Percentiles rank a stretch among this genome's conserved stretches.
phyloP scores from a whole-genome alignment of 2,888 invertebrate species.

The Oxytorus armatus region DNA sequence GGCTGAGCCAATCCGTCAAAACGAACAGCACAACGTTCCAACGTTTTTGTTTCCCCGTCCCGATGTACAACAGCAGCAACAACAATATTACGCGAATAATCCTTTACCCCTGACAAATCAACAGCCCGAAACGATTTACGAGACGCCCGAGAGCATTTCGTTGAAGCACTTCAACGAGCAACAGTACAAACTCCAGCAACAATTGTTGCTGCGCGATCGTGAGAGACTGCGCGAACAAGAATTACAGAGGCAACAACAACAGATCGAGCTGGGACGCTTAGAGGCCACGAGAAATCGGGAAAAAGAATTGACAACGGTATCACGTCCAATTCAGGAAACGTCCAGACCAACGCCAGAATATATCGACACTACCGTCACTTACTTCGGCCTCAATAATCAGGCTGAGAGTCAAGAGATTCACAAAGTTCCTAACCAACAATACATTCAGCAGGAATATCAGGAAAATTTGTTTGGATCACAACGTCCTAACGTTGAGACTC shows the following conservation, averaged over 20 bases:
- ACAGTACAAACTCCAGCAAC: constrained; percentile 80
- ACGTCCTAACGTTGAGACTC: constrained; percentile 67
- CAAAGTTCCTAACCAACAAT: constrained; percentile 30
- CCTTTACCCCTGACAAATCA: constrained; percentile 70
- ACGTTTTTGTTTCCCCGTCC: constrained; percentile 76
- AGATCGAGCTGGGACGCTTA: constrained; percentile 56
- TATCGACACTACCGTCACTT: constrained; percentile 68
- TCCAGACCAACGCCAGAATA: constrained; percentile 72
- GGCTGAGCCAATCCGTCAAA: constrained; percentile 49
- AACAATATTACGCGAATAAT: constrained; percentile 65
- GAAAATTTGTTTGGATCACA: constrained; percentile 26
- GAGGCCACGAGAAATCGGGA: constrained; percentile 39
- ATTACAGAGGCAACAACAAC: constrained; percentile 74
- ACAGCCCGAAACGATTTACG: constrained; percentile 75
- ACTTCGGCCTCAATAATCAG: constrained; percentile 69
- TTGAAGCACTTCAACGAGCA: constrained; percentile 83
- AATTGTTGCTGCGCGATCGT: constrained; percentile 80
- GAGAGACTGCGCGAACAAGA: constrained; percentile 79
- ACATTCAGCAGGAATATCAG: constrained; percentile 42
- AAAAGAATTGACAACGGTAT: constrained; percentile 47
- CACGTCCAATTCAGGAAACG: constrained; percentile 47
- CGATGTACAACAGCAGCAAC: constrained; percentile 64
- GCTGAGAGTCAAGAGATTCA: constrained; percentile 59
- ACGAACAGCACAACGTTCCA: constrained; percentile 69
- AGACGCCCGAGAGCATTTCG: constrained; percentile 82